These are phyloP conservation scores for Pseudomugil gertrudae DNA, from an alignment of 2,797 vertebrate species.

Conservation along the genomic window DNA sequence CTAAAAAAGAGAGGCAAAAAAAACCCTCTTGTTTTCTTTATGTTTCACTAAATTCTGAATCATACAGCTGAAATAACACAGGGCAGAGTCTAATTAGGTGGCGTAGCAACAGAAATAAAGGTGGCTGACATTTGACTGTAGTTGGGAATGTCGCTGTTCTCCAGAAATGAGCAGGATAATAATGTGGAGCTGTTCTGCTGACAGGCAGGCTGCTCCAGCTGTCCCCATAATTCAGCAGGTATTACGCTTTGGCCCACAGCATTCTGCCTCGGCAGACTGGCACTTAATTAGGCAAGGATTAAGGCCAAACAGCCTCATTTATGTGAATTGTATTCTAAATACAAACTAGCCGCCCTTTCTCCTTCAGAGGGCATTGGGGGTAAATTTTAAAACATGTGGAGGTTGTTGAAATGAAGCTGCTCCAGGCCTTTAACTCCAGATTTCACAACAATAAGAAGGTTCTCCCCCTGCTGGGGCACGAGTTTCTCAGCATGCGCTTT, in stretches of 20 bases:
- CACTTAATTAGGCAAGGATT: constrained; percentile 78
- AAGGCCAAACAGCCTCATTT: constrained; percentile 78
- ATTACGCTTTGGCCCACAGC: constrained; percentile 57
- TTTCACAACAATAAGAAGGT: constrained; percentile 60
- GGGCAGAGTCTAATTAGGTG: constrained; percentile 34
- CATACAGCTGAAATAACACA: constrained; percentile 13
- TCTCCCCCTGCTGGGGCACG: constrained; percentile 59
- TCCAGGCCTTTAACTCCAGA: constrained; percentile 63
- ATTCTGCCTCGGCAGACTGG: constrained; percentile 63
- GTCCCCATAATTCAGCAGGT: constrained; percentile 74
- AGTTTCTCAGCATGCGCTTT: constrained; percentile 69
- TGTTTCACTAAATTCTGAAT: constrained; percentile 20
- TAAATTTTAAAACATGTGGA: constrained; percentile 67
- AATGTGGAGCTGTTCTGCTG: constrained; percentile 70
- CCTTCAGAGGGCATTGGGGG: constrained; percentile 62
- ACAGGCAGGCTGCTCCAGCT: constrained; percentile 70
- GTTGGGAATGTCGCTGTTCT: constrained; percentile 32
- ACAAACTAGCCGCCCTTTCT: constrained; percentile 52
- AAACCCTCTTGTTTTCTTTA: not conserved
- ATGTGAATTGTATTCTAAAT: constrained; percentile 69
- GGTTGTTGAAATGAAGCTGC: constrained; percentile 59
- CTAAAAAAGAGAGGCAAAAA: not conserved
- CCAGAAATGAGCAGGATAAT: constrained; percentile 64
- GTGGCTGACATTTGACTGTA: not conserved
- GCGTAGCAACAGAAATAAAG: constrained; percentile 35